Evolutionary conservation across 2,888 invertebrate species (phyloP), one percentile per base, ranked within the genome.

Genomic region (Idaea biselata): DNA sequence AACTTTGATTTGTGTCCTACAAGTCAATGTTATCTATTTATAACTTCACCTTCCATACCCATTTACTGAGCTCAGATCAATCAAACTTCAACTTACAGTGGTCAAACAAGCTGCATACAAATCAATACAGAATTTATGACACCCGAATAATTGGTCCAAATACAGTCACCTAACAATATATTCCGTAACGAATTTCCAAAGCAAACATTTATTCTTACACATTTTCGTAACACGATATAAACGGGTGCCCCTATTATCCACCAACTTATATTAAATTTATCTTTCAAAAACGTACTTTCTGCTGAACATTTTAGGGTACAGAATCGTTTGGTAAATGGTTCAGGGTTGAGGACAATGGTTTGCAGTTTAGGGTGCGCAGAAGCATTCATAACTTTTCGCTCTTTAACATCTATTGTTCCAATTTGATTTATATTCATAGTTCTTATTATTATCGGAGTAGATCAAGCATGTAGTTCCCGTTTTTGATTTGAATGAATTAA

Each of bases 401-500:
- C 89, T 92, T 91, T 92, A 91, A 82, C 81, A 74, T 69, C 74
- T 80, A 85, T 92, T 92, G 91, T 92, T 88, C 90, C 85, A 80
- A 84, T 91, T 90, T 91, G 92, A 92, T 92, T 91, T 92, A 92
- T 91, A 92, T 92, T 92, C 91, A 92, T 92, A 84, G 81, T 80
- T 78, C 79, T 83, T 82, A 81, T 85, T 89, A 90, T 89, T 89
- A 88, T 90, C 87, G 76, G 76, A 70, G 76, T 77, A 86, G 88
- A 90, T 89, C 90, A 90, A 84, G 87, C 89, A 88, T 79, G 75
- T 70, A 76, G 75, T 81, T 76, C 76, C 81, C 79, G 63, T 76
- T 74, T 77, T 74, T 77, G 77, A 78, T 77, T 74, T 77, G 77
- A 78, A 73, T 76, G 73, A 70, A 66, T 73, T 70, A 59, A 17